phyloP scores from a whole-genome alignment of 2,113 vertebrate genomes.

The Argyrosomus japonicus region DNA sequence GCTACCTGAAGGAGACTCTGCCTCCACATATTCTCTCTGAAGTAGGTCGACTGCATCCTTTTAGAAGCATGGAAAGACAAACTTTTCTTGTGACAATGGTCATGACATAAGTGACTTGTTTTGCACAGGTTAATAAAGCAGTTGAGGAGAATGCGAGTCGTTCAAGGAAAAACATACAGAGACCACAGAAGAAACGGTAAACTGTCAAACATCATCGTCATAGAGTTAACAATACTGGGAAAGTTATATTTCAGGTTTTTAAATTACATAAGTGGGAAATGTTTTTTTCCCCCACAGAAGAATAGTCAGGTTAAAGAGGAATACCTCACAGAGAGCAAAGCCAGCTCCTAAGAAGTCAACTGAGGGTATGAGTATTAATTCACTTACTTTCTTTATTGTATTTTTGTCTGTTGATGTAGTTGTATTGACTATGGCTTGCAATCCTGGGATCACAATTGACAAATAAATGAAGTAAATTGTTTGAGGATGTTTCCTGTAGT shows the following conservation, averaged over 20 bases:
- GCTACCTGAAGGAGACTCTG: constrained; percentile 9
- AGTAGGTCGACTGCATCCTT: neutral
- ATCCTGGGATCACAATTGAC: neutral
- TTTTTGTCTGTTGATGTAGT: neutral
- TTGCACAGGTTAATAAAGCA: neutral
- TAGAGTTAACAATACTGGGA: neutral
- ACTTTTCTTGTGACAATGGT: neutral
- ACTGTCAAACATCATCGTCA: neutral
- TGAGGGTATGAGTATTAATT: constrained; percentile 1
- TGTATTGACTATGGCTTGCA: neutral
- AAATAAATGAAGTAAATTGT: neutral
- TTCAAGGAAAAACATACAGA: neutral
- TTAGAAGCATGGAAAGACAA: neutral
- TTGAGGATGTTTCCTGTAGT: neutral
- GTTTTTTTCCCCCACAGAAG: neutral
- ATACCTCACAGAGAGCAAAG: neutral
- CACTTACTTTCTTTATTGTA: neutral
- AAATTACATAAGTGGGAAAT: neutral
- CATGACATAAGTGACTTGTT: neutral
- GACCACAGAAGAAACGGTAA: neutral
- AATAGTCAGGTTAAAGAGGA: neutral
- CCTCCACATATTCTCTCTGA: neutral
- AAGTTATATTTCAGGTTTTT: neutral
- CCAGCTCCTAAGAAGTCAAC: constrained; percentile 7
- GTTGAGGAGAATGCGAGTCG: neutral